A percentile compares a stretch with the other conserved stretches of the same genome.
Evolutionary conservation across 2,113 vertebrate species (phyloP).

Genomic region (Indri indri): DNA sequence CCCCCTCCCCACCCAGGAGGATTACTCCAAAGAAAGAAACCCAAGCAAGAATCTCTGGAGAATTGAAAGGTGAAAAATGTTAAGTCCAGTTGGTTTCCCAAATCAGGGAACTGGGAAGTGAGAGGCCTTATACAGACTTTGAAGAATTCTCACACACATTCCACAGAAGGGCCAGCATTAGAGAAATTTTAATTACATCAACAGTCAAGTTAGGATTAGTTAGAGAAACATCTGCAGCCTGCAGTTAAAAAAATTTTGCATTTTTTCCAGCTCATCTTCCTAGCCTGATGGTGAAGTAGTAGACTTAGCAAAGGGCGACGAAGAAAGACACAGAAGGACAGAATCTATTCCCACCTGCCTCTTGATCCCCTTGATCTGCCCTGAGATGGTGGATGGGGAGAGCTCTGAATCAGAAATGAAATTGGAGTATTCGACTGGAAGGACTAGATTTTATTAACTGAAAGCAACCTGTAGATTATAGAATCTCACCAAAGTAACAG

Average conservation of each 20-base stretch:
- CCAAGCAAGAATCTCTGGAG: neutral
- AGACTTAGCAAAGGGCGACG: neutral
- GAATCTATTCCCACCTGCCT: fast-evolving
- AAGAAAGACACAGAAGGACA: neutral
- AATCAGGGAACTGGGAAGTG: neutral
- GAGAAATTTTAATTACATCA: neutral
- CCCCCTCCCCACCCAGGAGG: fast-evolving
- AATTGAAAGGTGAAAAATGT: neutral
- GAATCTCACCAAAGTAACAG: neutral
- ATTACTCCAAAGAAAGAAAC: neutral
- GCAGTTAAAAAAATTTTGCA: neutral
- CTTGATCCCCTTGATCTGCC: neutral
- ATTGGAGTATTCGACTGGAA: neutral
- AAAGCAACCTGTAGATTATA: neutral
- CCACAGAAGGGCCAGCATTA: neutral
- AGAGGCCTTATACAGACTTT: neutral
- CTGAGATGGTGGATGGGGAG: neutral
- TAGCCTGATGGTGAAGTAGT: neutral
- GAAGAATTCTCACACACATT: neutral
- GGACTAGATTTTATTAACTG: neutral
- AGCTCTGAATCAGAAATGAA: neutral
- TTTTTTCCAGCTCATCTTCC: neutral
- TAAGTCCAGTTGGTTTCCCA: neutral
- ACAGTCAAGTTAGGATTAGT: neutral
- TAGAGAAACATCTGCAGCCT: neutral